A percentile compares a stretch with the other conserved stretches of the same genome.
Conservation (phyloP, 2,888 invertebrate genomes). For the Apamea anceps region DNA sequence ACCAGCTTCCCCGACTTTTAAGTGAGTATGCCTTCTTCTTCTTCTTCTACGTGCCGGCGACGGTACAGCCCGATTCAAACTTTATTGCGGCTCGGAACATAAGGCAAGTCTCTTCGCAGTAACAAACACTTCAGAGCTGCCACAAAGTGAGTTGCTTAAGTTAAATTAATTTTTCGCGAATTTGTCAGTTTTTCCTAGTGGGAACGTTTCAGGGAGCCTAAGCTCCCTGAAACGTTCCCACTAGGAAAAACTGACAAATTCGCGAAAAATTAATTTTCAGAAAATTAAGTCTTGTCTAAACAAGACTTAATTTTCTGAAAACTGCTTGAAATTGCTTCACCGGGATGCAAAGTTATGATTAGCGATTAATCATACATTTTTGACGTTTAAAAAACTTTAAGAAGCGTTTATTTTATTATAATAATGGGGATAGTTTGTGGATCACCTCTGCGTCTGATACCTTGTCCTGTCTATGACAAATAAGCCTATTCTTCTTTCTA, state of each 20-base stretch:
- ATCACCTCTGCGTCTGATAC: background rate
- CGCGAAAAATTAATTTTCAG: too few relatives aligned
- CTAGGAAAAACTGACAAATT: too few relatives aligned
- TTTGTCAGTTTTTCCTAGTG: too few relatives aligned
- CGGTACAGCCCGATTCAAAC: background rate
- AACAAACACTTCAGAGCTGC: background rate
- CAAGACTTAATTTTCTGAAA: too few relatives aligned
- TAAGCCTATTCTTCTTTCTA: background rate
- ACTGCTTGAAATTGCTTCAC: too few relatives aligned
- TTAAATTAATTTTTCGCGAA: too few relatives aligned
- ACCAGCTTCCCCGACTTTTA: constrained; percentile 92
- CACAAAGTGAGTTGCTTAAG: background rate
- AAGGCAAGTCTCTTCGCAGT: background rate
- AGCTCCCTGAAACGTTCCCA: too few relatives aligned
- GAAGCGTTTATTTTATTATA: background rate
- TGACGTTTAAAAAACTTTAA: background rate
- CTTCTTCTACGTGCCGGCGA: background rate
- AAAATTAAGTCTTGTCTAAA: too few relatives aligned
- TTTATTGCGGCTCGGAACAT: background rate
- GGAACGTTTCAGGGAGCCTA: too few relatives aligned
- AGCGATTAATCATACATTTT: background rate
- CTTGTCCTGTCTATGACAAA: background rate
- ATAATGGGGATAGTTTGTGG: background rate
- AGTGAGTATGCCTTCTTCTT: constrained; percentile 86
- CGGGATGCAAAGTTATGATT: too few relatives aligned